phyloP scores from a whole-genome alignment of 2,797 vertebrate genomes.

The Ataeniobius toweri region DNA sequence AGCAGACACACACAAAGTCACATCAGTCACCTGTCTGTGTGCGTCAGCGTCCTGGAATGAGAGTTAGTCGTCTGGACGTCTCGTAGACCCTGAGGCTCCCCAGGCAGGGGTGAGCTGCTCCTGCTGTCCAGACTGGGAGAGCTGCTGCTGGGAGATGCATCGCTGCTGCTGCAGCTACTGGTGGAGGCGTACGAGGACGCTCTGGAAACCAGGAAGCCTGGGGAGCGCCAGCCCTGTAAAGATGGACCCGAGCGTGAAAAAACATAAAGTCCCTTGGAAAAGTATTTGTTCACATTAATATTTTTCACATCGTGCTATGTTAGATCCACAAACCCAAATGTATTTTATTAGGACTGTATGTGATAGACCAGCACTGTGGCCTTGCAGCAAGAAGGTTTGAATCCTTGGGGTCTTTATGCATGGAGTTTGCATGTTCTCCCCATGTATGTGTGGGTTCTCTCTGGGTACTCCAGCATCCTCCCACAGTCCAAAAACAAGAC shows the following conservation, averaged over 20 bases:
- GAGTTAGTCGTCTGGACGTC: constrained; percentile 13
- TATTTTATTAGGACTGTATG: background rate
- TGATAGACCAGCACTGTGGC: background rate
- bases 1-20: background rate
- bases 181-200: constrained; percentile 70
- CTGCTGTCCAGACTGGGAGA: constrained; percentile 72
- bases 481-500: too few relatives aligned
- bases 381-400: too few relatives aligned
- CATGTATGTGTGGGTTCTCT: too few relatives aligned
- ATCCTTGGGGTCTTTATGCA: too few relatives aligned
- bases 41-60: constrained; percentile 18
- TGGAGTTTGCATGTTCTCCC: too few relatives aligned
- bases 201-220: constrained; percentile 77
- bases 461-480: too few relatives aligned
- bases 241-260: too few relatives aligned
- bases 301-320: background rate
- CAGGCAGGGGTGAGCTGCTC: constrained; percentile 70
- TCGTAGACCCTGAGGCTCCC: constrained; percentile 50
- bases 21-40: constrained; percentile 50
- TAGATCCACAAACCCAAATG: background rate
- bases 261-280: too few relatives aligned
- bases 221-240: constrained; percentile 77
- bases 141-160: constrained; percentile 75
- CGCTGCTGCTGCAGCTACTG: constrained; percentile 67
- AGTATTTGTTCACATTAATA: background rate